Base-by-base conservation (phyloP, 2,888 invertebrate species). In the Oxytorus armatus region DNA sequence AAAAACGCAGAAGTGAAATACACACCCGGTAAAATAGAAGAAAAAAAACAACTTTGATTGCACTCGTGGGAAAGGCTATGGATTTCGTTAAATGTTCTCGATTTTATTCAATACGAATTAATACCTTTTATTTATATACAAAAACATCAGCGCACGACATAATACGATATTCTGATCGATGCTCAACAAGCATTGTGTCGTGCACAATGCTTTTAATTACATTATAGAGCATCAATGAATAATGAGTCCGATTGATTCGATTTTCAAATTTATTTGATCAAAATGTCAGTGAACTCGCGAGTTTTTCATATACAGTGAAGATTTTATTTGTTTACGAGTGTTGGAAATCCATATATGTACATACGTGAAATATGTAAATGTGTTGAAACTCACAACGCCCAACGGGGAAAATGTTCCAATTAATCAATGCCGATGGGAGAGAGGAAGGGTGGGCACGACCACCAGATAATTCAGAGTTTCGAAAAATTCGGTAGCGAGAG, bases 401-500 rank as follows among this genome's bases (percentile, higher is more conserved):
- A 29, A 59, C 29, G 49, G 14, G 44, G 16, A 1, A 51, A 53
- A 53, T 39, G 66, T 68, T 53, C 42, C 61, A 49, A 80, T 73
- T 63, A 68, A 76, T 73, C 68, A 49, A 73, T 68, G n/a, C n/a
- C 49, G 39, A 61, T 63, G 57, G 75, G 47, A n/a, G n/a, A n/a
- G n/a, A n/a, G n/a, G n/a, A n/a, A n/a, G n/a, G n/a, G 68, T 39
- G 14, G n/a, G 18, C 25, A 33, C 18, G 14, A 53, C 59, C 42
- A 47, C 21, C 55, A 53, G 44, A 73, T 73, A 78, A 76, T 65
- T 49, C 75, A 53, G 69, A 75, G 73, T 82, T 78, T 80, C 79
- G 53, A 82, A 79, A 75, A 82, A 76, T 77, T 74, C 66, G 36
- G 69, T 47, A 59, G 33, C 55, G 25, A 33, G 29, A 33, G 42